Base-by-base conservation (phyloP, 2,888 invertebrate species). In the Argyresthia albistria region DNA sequence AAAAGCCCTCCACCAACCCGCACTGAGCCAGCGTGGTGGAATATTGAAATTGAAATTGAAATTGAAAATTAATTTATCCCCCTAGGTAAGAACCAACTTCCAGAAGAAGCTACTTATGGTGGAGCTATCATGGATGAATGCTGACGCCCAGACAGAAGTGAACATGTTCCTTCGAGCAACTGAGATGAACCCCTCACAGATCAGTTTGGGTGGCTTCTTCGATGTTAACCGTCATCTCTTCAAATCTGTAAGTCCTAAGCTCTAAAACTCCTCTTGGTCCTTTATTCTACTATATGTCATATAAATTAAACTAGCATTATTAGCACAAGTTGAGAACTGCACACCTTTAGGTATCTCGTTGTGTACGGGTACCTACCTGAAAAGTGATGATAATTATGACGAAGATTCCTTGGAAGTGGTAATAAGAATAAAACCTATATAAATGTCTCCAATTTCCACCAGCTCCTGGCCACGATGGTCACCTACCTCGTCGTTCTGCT, bases 141-240 rank as follows among this genome's bases (percentile, higher is more conserved):
- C 92, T 0, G 93, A 93, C 63, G 92, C 93, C 0, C 93, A 93
- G 69, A 92, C 92, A 8, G 93, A 93, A 70, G 91, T 93, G 35
- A 92, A 92, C 69, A 93, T 93, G 93, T 93, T 93, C 65, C 70
- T 93, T 52, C 80, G 93, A 46, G 93, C 93, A 35, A 93, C 93
- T 0, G 93, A 93, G 76, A 93, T 93, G 92, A 93, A 92, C 69
- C 91, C 93, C 0, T 92, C 93, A 4, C 91, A 92, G 63, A 92
- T 93, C 61, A 92, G 91, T 65, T 88, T 93, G 15, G 92, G 92
- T 9, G 93, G 93, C 36, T 93, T 92, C 72, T 93, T 93, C 58
- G 91, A 91, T 63, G 92, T 93, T 15, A 92, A 93, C 70, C 79
- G 93, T 45, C 91, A 90, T 59, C 84, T 93, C 14, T 93, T 93